phyloP scores from a whole-genome alignment of 1,140 invertebrate species.

The Octopus sinensis region DNA sequence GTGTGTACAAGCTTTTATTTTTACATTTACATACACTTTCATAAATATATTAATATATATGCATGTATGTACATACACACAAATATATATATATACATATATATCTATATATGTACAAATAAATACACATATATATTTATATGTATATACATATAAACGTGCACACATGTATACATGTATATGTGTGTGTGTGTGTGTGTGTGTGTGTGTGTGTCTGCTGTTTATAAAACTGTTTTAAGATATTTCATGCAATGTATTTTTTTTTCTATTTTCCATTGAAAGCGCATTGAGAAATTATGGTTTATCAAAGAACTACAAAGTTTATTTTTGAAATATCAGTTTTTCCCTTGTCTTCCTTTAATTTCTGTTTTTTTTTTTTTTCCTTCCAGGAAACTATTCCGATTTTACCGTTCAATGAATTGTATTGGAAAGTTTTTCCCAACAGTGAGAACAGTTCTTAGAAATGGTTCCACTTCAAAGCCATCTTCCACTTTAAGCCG shows the following conservation, averaged over 20 bases:
- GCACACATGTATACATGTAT: too few species aligned
- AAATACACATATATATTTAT: too few species aligned
- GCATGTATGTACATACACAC: too few species aligned
- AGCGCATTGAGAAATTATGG: background rate
- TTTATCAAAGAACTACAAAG: background rate
- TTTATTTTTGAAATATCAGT: background rate
- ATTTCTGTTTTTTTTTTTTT: background rate
- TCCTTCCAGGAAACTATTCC: background rate
- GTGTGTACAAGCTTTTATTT: too few species aligned
- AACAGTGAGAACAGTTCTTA: slow-evolving; percentile 9
- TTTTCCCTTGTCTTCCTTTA: background rate
- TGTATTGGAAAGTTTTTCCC: background rate
- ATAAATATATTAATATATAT: too few species aligned
- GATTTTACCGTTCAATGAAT: background rate
- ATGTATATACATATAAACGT: too few species aligned
- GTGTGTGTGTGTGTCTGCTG: too few species aligned
- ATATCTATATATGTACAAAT: too few species aligned
- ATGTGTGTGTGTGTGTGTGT: too few species aligned
- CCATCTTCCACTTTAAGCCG: background rate
- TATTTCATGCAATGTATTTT: background rate
- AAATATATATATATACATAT: too few species aligned
- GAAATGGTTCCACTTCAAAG: slow-evolving; percentile 1
- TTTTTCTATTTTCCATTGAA: background rate
- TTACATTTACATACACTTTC: too few species aligned
- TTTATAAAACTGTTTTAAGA: background rate